Conservation (phyloP, 2,113 vertebrate genomes). For the Brachypteracias leptosomus region DNA sequence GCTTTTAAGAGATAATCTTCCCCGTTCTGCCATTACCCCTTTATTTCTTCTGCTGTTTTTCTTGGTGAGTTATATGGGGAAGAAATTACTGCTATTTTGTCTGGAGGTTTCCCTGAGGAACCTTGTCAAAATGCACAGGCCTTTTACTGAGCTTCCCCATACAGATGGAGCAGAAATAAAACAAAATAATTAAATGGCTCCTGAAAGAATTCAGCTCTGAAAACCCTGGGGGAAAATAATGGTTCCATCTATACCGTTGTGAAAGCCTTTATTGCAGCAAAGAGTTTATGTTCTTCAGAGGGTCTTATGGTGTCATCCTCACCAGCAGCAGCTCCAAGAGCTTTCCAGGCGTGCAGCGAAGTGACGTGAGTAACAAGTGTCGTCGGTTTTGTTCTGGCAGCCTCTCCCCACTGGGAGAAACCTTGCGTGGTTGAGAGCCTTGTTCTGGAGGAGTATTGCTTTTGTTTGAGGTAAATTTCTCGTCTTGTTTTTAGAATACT, state of each 20-base stretch:
- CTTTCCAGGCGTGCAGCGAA: neutral
- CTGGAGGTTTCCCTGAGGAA: conserved; percentile 30
- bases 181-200: conserved; percentile 48
- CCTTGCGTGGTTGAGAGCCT: neutral
- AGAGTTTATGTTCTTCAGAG: neutral
- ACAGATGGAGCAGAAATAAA: conserved; percentile 30
- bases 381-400: neutral
- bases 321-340: neutral
- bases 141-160: conserved; percentile 12
- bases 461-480: conserved; percentile 20
- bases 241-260: neutral
- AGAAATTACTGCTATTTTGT: conserved; percentile 49
- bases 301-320: neutral
- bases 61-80: conserved; percentile 25
- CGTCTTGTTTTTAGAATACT: conserved; percentile 10
- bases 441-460: conserved; percentile 18
- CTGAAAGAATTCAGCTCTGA: conserved; percentile 19
- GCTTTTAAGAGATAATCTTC: conserved; percentile 20
- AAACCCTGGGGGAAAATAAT: conserved; percentile 4
- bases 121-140: conserved; percentile 24
- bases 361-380: neutral
- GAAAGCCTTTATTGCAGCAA: neutral
- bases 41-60: conserved; percentile 26
- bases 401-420: conserved; percentile 15
- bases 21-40: conserved; percentile 10